Evolutionary conservation across 2,888 invertebrate genomes (phyloP), one percentile per base, ranked within the genome.

Genomic region (Amiota mariae): DNA sequence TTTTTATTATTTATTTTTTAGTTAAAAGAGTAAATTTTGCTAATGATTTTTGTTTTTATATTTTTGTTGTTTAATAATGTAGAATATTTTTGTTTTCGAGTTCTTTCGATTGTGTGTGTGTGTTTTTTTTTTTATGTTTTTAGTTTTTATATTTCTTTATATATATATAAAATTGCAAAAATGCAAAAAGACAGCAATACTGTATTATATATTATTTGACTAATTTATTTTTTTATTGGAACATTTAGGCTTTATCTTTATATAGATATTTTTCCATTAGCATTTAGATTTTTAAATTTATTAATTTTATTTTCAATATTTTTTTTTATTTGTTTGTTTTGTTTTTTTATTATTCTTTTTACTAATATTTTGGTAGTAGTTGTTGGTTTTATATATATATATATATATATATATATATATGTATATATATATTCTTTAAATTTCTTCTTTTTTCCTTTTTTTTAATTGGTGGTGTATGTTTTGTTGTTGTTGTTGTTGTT

Each of bases 161-260:
- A 82, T 81, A 83, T 85, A 80, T 89, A 90, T 89, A 89, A 90
- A 89, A 89, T 88, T 89, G 90, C 89, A 89, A 89, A 89, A 90
- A 89, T 90, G 90, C 90, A 89, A 89, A 89, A 89, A 89, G 88
- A 86, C 87, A 87, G 88, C 86, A 88, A 88, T 87, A 84, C 82
- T 84, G 82, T 81, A 80, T 79, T 76, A 80, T 77, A 74, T 76
- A 76, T 84, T 81, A 79, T 73, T 78, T 74, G 76, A 66, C 75
- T 76, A 76, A 71, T 71, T 80, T 71, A 75, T 24, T 36, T 75
- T 78, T 82, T 84, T 85, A 82, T 85, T 87, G 89, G 89, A 89
- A 89, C 89, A 85, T 89, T 36, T 88, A 84, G 87, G 87, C 87
- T 78, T 78, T 73, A 59, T 70, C 71, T 48, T 47, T 71, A 13